Base-by-base conservation (phyloP, 92 coral and sea anemone species). In the Porites divaricata region DNA sequence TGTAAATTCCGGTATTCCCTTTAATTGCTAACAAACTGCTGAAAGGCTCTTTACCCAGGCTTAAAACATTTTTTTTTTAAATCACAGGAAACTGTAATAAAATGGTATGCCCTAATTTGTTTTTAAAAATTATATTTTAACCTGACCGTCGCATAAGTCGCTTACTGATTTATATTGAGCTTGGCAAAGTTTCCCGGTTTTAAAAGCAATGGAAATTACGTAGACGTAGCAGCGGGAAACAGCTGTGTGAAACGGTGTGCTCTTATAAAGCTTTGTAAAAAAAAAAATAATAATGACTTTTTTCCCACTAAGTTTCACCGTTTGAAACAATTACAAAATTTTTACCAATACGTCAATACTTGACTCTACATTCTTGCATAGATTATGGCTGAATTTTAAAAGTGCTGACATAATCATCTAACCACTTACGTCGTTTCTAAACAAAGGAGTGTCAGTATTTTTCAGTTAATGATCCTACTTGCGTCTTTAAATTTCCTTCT, bases 401-500 rank as follows among this genome's bases (percentile, higher is more conserved):
- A 50, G 23, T 41, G 77, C 41, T 73, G 77, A 68, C 59, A 68
- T 59, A n/a, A 70, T 69, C 20, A 6, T 12, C 13, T 19, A 80
- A 69, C 52, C 28, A 54, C 57, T 68, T 54, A 26, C 41, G 35
- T 54, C 63, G 56, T 80, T 20, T 56, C 25, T 41, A 59, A 21
- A 70, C 70, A 35, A 35, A 76, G 70, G 74, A 35, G 76, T 56
- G 85, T 13, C 56, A 28, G 67, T 9, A 50, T 56, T 57, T 9
- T 35, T 35, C 45, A 69, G 63, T 25, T 70, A 68, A 57, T 58
- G 63, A 69, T 41, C 63, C n/a, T 35, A 17, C 56, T 2, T 25
- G 23, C 76, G 41, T 26, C 76, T 19, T 28, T 68, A 80, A 80
- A 54, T 68, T 78, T 78, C 83, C 83, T 78, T 24, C 11, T 20